Base-by-base conservation (phyloP, 2,888 invertebrate genomes). In the Cephus sareptanus region DNA sequence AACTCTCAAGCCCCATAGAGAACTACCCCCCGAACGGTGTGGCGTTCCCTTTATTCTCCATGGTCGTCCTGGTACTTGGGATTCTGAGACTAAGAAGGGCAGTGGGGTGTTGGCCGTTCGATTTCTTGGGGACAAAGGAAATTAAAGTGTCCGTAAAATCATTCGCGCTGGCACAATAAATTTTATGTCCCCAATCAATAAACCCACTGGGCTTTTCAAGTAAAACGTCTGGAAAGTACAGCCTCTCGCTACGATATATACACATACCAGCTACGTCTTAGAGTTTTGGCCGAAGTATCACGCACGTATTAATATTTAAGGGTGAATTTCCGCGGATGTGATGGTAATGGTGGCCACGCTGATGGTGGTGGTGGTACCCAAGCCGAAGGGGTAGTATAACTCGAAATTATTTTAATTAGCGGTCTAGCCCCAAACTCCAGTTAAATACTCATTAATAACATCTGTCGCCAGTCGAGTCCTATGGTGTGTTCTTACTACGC, bases 351-450 rank as follows among this genome's bases (percentile, higher is more conserved):
- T 56, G 56, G 56, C 56, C 56, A 71, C 30, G 34, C 71, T 71
- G 30, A 71, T 71, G 31, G 12, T 23, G 12, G 30, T 71, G 71
- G 13, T 56, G 9, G 56, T 56, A 23, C 56, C 56, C 56, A 56
- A 9, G 56, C 23, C 56, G 56, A 56, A 56, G 56, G 56, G 56
- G 56, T 56, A 9, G 56, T 75, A 73, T 79, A 77, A 80, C 82
- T 83, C 79, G 84, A 84, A 89, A 91, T 91, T 91, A 90, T 90
- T 90, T 90, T 89, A 91, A 91, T 91, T 90, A 90, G 90, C 86
- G 90, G 90, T 84, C 85, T 84, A 85, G 84, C 82, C 83, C 84
- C 82, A 85, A 90, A 89, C 86, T 89, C 84, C 80, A 80, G 86
- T 89, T 85, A 88, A 89, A 90, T 87, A 83, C 87, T 87, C 90